Conservation (phyloP, 2,797 vertebrate species). For the Poecilia wingei region DNA sequence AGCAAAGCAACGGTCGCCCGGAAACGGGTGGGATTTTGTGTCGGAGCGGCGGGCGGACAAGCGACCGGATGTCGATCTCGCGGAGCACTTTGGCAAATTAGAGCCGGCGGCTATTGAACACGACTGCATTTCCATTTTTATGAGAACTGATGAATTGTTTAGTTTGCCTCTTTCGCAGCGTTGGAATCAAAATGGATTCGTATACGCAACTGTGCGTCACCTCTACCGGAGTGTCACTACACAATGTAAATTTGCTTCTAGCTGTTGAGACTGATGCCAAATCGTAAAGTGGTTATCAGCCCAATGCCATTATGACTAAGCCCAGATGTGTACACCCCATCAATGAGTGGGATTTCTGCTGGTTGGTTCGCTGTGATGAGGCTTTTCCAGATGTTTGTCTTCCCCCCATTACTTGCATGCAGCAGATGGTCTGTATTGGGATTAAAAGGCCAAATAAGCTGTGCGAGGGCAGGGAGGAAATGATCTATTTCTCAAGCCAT, state of each 20-base stretch:
- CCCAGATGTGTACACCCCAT: slow-evolving; percentile 63
- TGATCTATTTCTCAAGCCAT: slow-evolving; percentile 55
- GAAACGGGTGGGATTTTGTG: not conserved
- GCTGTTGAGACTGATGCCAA: slow-evolving; percentile 48
- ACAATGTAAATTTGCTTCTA: slow-evolving; percentile 42
- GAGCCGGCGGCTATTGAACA: slow-evolving; percentile 37
- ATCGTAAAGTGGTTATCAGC: slow-evolving; percentile 61
- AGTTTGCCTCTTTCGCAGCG: slow-evolving; percentile 19
- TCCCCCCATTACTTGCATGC: slow-evolving; percentile 59
- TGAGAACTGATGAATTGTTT: slow-evolving; percentile 51
- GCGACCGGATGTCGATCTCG: not conserved
- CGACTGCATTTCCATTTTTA: slow-evolving; percentile 63
- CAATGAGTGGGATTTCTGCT: slow-evolving; percentile 63
- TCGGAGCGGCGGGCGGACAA: not conserved
- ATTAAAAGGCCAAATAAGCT: slow-evolving; percentile 65
- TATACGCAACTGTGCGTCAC: slow-evolving; percentile 15
- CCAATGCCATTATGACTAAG: slow-evolving; percentile 44
- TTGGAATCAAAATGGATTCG: slow-evolving; percentile 38
- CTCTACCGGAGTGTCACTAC: slow-evolving; percentile 26
- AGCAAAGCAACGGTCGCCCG: not conserved
- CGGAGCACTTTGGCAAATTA: slow-evolving; percentile 37
- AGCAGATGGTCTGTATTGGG: slow-evolving; percentile 68
- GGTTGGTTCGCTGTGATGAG: slow-evolving; percentile 24
- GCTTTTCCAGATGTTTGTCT: slow-evolving; percentile 74
- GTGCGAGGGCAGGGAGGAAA: slow-evolving; percentile 55